A percentile compares a stretch with the other conserved stretches of the same genome.
phyloP scores from a whole-genome alignment of 2,797 vertebrate genomes.

The Phrynocephalus vlangalii region DNA sequence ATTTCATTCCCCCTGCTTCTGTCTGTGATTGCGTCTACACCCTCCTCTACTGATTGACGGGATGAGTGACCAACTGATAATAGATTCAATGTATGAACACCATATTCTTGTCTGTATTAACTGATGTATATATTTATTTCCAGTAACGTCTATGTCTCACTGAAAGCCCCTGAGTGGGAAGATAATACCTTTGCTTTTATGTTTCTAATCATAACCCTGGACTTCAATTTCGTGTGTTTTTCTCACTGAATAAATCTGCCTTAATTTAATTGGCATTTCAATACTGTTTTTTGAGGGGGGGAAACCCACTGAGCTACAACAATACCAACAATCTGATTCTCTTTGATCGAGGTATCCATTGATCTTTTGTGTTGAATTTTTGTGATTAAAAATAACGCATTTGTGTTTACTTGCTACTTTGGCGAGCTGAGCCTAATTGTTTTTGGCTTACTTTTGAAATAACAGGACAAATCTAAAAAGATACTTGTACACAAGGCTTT shows the following conservation, averaged over 20 bases:
- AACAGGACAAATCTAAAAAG: slow-evolving; percentile 63
- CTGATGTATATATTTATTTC: slow-evolving; percentile 22
- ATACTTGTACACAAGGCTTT: slow-evolving; percentile 55
- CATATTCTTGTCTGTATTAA: background rate
- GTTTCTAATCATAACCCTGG: slow-evolving; percentile 65
- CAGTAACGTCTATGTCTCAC: slow-evolving; percentile 68
- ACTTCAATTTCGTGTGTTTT: slow-evolving; percentile 66
- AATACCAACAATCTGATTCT: slow-evolving; percentile 46
- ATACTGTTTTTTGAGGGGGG: slow-evolving; percentile 41
- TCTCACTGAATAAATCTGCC: slow-evolving; percentile 71
- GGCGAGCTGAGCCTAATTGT: slow-evolving; percentile 58
- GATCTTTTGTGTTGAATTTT: slow-evolving; percentile 64
- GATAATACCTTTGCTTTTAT: slow-evolving; percentile 72
- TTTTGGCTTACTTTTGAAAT: slow-evolving; percentile 55
- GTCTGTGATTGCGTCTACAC: background rate
- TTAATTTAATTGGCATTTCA: slow-evolving; percentile 74
- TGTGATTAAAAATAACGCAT: slow-evolving; percentile 62
- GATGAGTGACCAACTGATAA: background rate
- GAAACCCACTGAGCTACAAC: background rate
- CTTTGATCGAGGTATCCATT: slow-evolving; percentile 67
- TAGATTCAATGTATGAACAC: background rate
- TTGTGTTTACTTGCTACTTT: slow-evolving; percentile 53
- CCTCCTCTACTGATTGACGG: background rate
- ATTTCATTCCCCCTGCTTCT: slow-evolving; percentile 17
- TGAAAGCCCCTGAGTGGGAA: slow-evolving; percentile 67